Base-by-base conservation (phyloP, 2,113 vertebrate species). In the Sphaerodactylus townsendi region DNA sequence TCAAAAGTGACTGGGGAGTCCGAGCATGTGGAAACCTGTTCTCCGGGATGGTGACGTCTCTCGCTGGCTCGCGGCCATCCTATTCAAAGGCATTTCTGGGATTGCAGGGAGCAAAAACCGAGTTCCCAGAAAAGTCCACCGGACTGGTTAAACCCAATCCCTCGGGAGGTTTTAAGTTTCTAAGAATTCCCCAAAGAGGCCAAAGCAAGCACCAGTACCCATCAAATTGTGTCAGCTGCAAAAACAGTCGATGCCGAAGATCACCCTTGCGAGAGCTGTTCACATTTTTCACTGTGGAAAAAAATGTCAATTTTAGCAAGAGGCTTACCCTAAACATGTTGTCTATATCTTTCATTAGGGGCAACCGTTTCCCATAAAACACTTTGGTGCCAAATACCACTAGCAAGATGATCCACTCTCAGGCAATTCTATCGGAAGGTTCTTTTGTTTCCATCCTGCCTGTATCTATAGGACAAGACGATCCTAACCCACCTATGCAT, bases 141-240 rank as follows among this genome's bases (percentile, higher is more conserved):
- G 4, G 35, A 3, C 48, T 56, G 30, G 64, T 56, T 25, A n/a
- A 84, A 41, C 17, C 64, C 21, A 53, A 76, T 41, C 10, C 23
- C 35, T 30, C 53, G 14, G 35, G 66, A 70, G 79, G 5, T 39
- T 69, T 81, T 17, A 44, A 14, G 5, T 77, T 69, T 64, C 82
- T 44, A 70, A 59, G 64, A 70, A 70, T 77, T 70, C 64, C 82
- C 82, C n/a, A 2, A 70, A 13, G 82, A 46, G 74, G 82, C 82
- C 82, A 84, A 77, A 69, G 44, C 44, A 84, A 84, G 48, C 74
- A 77, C 53, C 53, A 35, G 69, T n/a, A 69, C 62, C 35, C 73
- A 14, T 84, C 48, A 44, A 44, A 44, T 25, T 69, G 74, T 28
- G 19, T 77, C 82, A 77, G 74, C 82, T 81, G 66, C 46, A 81